Evolutionary conservation across 2,888 invertebrate species (phyloP).

Genomic region (Steromphala cineraria): DNA sequence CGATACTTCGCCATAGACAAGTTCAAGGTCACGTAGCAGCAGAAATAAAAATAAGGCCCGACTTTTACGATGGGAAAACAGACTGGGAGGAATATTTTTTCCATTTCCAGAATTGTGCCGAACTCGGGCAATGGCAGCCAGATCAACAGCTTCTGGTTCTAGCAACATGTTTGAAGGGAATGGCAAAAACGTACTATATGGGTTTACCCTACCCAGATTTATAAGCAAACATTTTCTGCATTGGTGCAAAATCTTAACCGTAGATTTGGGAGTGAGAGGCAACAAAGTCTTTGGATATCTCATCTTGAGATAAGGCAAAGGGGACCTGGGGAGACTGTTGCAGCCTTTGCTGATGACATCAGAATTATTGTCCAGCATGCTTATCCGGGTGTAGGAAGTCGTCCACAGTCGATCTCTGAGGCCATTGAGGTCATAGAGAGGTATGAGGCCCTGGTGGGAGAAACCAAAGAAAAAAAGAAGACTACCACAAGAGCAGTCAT

Average conservation of each 20-base stretch:
- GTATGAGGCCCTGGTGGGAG: slow-evolving; percentile 13
- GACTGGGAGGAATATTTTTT: background rate
- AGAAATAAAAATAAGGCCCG: background rate
- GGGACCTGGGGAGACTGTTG: background rate
- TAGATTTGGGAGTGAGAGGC: background rate
- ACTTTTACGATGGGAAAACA: background rate
- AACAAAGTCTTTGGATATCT: background rate
- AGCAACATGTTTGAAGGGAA: background rate
- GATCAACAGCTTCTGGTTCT: background rate
- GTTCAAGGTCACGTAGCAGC: background rate
- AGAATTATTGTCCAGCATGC: background rate
- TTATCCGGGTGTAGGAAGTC: background rate
- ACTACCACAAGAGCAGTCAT: background rate
- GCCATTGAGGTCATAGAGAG: slow-evolving; percentile 4
- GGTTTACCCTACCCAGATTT: background rate
- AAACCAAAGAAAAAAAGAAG: background rate
- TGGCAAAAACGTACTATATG: background rate
- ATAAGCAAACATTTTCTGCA: background rate
- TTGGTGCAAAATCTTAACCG: background rate
- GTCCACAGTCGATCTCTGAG: background rate
- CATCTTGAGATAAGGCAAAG: slow-evolving; percentile 1
- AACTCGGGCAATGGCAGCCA: background rate
- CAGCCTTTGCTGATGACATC: background rate
- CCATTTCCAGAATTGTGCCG: background rate
- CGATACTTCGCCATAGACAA: too few relatives aligned